phyloP scores from a whole-genome alignment of 2,888 invertebrate species.

The Dynastes maya region DNA sequence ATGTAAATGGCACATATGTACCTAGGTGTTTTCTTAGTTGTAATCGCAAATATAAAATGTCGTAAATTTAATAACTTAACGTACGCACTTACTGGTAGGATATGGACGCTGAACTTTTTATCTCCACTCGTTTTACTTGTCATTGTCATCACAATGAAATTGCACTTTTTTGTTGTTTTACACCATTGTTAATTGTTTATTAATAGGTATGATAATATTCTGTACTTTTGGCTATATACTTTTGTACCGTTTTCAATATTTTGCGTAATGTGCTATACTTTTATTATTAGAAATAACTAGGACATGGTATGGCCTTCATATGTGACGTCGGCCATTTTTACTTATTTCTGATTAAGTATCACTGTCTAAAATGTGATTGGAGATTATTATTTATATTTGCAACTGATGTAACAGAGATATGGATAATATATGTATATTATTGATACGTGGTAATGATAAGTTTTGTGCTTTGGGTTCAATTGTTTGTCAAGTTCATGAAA shows the following conservation, averaged over 20 bases:
- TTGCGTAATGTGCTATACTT: neutral
- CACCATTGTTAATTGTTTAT: neutral
- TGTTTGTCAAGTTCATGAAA: neutral
- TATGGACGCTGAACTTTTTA: neutral
- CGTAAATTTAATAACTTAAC: conserved; percentile 23
- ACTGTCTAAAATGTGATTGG: conserved; percentile 14
- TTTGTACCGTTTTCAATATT: neutral
- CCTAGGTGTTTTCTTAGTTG: neutral
- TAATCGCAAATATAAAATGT: conserved; percentile 18
- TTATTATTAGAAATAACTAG: neutral
- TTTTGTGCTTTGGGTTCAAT: neutral
- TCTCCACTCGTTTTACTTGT: conserved; percentile 3
- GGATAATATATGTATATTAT: neutral
- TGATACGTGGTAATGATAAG: neutral
- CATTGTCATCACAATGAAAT: conserved; percentile 34
- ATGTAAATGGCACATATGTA: conserved; percentile 11
- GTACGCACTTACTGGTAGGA: conserved; percentile 23
- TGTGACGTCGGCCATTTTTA: conserved; percentile 25
- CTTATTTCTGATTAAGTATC: neutral
- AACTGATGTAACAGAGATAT: conserved; percentile 19
- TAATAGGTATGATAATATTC: neutral
- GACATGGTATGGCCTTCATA: neutral
- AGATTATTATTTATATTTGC: conserved; percentile 8
- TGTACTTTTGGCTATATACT: neutral
- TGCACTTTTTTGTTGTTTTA: conserved; percentile 5